Evolutionary conservation across 2,888 invertebrate species (phyloP).

Genomic region (Thymelicus sylvestris): DNA sequence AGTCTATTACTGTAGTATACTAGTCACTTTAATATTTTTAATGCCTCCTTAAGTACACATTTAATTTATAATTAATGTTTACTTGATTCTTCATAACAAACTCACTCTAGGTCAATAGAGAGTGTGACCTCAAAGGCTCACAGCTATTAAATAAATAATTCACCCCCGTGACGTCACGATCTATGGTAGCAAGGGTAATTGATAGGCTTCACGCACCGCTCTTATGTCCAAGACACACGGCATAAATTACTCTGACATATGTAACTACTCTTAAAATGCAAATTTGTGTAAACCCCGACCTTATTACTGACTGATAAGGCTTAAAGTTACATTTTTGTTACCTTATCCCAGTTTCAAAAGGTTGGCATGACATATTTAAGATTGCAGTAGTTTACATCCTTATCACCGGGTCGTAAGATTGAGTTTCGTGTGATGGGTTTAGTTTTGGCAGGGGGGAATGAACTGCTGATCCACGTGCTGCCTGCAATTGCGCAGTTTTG

Average conservation of each 20-base stretch:
- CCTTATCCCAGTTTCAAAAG: slow-evolving; percentile 31
- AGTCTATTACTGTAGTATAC: too few relatives aligned
- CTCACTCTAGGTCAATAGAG: slow-evolving; percentile 30
- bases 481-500: slow-evolving; percentile 78
- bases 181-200: slow-evolving; percentile 28
- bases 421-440: slow-evolving; percentile 34
- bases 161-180: slow-evolving; percentile 35
- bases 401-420: slow-evolving; percentile 39
- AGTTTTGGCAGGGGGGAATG: slow-evolving; percentile 61
- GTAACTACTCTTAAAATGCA: slow-evolving; percentile 30
- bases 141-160: slow-evolving; percentile 33
- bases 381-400: slow-evolving; percentile 50
- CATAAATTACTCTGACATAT: slow-evolving; percentile 23
- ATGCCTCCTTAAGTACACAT: too few relatives aligned
- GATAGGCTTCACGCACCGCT: slow-evolving; percentile 25
- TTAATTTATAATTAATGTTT: background rate
- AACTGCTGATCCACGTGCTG: slow-evolving; percentile 71
- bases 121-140: slow-evolving; percentile 17
- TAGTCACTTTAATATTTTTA: too few relatives aligned
- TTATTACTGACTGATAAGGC: slow-evolving; percentile 18
- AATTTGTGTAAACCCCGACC: slow-evolving; percentile 23
- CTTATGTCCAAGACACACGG: slow-evolving; percentile 29
- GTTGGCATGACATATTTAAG: slow-evolving; percentile 35
- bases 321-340: slow-evolving; percentile 22
- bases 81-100: slow-evolving; percentile 9